phyloP scores from a whole-genome alignment of 2,888 invertebrate species.

The Pomacea canaliculata region DNA sequence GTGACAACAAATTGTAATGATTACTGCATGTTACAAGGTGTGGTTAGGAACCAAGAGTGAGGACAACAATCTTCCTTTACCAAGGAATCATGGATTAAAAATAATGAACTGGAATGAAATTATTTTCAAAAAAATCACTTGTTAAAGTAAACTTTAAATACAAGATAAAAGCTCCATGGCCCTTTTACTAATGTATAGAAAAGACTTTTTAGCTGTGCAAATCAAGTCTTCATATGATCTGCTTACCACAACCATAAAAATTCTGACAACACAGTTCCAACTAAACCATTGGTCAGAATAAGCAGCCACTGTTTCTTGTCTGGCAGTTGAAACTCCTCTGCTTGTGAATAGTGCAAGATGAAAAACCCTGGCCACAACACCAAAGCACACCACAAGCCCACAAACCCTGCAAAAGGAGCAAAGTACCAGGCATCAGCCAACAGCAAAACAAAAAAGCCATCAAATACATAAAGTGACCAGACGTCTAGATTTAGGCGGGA shows the following conservation, averaged over 20 bases:
- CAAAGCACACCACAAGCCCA: conserved; percentile 90
- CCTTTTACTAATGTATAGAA: too few species aligned
- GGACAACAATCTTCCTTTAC: too few species aligned
- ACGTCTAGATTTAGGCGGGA: too few species aligned
- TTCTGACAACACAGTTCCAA: conserved; percentile 92
- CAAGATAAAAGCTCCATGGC: too few species aligned
- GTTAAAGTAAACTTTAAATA: too few species aligned
- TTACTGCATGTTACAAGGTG: too few species aligned
- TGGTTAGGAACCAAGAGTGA: too few species aligned
- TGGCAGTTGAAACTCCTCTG: conserved; percentile 89
- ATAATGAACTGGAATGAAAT: too few species aligned
- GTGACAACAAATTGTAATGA: too few species aligned
- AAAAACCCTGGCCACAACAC: conserved; percentile 92
- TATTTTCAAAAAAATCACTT: too few species aligned
- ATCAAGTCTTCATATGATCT: background rate
- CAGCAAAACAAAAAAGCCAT: background rate
- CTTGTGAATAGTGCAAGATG: conserved; percentile 83
- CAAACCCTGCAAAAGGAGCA: conserved; percentile 79
- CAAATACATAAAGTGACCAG: background rate
- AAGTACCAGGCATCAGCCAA: background rate
- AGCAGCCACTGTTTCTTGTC: conserved; percentile 83
- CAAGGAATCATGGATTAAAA: too few species aligned
- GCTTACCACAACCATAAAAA: conserved; percentile 91
- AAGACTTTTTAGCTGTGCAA: too few species aligned
- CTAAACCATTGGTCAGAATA: conserved; percentile 85